Evolutionary conservation across 2,113 vertebrate genomes (phyloP).

Genomic region (Macrotis lagotis): DNA sequence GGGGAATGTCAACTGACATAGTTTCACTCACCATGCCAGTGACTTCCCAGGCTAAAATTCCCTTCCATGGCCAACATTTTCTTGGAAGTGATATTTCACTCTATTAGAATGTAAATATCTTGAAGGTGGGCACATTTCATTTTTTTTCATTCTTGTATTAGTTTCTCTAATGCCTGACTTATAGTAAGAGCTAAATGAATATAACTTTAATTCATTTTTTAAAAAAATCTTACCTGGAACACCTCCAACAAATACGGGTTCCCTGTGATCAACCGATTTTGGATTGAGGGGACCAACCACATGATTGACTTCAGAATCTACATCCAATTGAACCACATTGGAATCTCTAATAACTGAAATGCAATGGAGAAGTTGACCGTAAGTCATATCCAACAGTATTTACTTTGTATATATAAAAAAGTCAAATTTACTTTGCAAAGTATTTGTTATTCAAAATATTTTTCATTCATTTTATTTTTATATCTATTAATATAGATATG

Average conservation of each 20-base stretch:
- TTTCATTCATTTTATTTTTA: background rate
- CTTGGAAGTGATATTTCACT: background rate
- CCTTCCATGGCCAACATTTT: background rate
- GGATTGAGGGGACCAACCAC: conserved; percentile 89
- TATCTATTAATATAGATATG: too few species aligned
- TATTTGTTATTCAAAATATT: background rate
- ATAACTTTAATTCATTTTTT: background rate
- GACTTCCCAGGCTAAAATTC: background rate
- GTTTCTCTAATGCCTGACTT: background rate
- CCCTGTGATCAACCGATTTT: conserved; percentile 81
- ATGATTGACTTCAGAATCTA: conserved; percentile 94
- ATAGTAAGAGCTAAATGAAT: background rate
- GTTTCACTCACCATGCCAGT: background rate
- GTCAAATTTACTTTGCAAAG: background rate
- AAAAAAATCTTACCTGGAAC: conserved; percentile 90
- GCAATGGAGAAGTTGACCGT: conserved; percentile 58
- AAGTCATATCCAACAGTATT: background rate
- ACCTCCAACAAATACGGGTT: conserved; percentile 94
- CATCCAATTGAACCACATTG: conserved; percentile 92
- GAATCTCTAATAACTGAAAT: conserved; percentile 91
- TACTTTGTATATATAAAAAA: conserved; percentile 38
- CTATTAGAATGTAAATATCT: background rate
- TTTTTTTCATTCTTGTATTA: background rate
- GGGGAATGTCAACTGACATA: background rate
- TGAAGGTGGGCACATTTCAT: background rate